Conservation (phyloP, 37 sponge, comb jelly and placozoan genomes). For the Crambe crambe region DNA sequence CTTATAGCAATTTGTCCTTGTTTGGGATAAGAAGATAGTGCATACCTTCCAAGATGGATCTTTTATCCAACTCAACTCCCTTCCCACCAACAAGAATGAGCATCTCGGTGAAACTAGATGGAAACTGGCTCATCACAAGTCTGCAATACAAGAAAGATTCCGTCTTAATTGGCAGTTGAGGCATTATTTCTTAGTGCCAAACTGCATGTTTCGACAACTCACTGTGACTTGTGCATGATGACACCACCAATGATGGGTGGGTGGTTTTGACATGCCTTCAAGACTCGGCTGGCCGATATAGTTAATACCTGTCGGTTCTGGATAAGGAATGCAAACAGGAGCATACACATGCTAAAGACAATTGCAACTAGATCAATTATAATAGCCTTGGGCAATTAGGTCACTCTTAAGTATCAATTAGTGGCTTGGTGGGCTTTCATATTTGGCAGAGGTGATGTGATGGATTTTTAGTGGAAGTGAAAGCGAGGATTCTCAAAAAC, state of each 20-base stretch:
- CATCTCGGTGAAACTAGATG: conserved; percentile 41
- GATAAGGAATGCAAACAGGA: background rate
- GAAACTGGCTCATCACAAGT: conserved; percentile 36
- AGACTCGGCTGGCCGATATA: conserved; percentile 34
- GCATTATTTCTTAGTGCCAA: background rate
- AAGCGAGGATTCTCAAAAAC: too few relatives aligned
- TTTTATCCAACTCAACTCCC: conserved; percentile 23
- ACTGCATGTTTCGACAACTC: conserved; percentile 14
- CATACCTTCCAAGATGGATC: conserved; percentile 44
- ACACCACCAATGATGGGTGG: conserved; percentile 32
- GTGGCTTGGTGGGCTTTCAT: too few relatives aligned
- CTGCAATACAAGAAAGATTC: background rate
- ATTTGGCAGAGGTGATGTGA: too few relatives aligned
- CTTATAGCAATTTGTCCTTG: background rate
- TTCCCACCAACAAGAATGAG: conserved; percentile 33
- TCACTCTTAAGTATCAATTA: too few relatives aligned
- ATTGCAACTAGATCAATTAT: too few relatives aligned
- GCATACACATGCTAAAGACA: background rate
- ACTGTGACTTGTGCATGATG: conserved; percentile 51
- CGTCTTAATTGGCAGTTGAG: too few relatives aligned
- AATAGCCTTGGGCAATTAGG: too few relatives aligned
- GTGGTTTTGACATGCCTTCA: conserved; percentile 53
- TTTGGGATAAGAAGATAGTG: background rate
- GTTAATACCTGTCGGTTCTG: conserved; percentile 24
- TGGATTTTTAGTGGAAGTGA: too few relatives aligned